Percentiles rank a stretch among this genome's conserved stretches.
Conservation (phyloP, 2,888 invertebrate species). For the Tipula lateralis region DNA sequence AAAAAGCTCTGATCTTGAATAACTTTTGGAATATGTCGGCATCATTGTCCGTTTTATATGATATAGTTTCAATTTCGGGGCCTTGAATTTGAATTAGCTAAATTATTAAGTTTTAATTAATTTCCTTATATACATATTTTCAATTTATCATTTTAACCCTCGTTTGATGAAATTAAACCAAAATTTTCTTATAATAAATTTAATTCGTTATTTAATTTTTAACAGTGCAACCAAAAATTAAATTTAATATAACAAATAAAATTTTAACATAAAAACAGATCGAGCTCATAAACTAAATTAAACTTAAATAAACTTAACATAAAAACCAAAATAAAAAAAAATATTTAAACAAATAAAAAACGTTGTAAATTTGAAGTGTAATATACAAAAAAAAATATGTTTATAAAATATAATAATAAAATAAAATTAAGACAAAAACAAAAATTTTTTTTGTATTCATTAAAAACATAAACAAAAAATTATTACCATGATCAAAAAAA, state of each 20-base stretch:
- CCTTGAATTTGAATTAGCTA: neutral
- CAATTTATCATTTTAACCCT: too few species aligned
- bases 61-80: neutral
- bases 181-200: neutral
- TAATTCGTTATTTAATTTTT: neutral
- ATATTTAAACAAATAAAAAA: neutral
- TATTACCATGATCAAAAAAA: neutral
- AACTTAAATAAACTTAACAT: neutral
- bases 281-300: neutral
- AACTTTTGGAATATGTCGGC: neutral
- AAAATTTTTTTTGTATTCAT: neutral
- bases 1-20: too few species aligned
- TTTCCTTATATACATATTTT: too few species aligned
- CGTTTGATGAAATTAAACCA: too few species aligned
- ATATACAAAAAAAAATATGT: neutral
- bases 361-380: neutral
- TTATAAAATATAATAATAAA: neutral
- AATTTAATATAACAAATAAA: neutral
- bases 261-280: too few species aligned
- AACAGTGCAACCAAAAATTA: neutral
- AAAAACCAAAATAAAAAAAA: too few species aligned
- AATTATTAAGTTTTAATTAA: neutral
- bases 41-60: neutral
- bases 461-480: neutral
- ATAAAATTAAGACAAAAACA: neutral